phyloP scores from a whole-genome alignment of 1,140 invertebrate genomes.

The Caenorhabditis elegans region DNA sequence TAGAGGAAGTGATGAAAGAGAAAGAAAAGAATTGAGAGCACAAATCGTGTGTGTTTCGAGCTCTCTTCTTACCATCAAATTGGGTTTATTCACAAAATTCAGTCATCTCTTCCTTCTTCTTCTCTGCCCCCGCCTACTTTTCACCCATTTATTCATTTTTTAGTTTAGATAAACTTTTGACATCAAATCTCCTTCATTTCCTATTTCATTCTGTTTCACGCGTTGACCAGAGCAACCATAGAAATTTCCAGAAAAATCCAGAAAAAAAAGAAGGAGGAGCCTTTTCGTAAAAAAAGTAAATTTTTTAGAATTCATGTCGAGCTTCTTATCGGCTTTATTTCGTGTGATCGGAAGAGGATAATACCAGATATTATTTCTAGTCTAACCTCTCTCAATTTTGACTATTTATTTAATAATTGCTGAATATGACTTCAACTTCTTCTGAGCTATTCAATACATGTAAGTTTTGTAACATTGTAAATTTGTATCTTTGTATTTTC shows the following conservation, averaged over 20 bases:
- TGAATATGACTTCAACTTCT: background rate
- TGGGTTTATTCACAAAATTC: background rate
- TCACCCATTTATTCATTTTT: background rate
- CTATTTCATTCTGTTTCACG: background rate
- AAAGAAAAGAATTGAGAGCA: background rate
- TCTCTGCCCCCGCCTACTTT: background rate
- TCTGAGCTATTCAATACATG: background rate
- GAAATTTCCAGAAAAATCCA: too few relatives aligned
- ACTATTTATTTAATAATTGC: background rate
- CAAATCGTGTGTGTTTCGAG: background rate
- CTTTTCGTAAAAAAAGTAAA: background rate
- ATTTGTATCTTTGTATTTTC: background rate
- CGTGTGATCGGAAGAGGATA: background rate
- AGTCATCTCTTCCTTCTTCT: background rate
- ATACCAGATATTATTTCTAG: background rate
- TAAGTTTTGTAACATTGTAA: background rate
- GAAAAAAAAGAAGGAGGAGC: background rate
- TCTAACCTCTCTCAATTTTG: background rate
- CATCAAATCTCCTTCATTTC: background rate
- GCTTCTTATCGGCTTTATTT: conserved; percentile 16
- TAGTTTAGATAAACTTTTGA: background rate
- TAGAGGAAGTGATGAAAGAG: background rate
- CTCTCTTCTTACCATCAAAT: background rate
- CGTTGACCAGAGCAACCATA: background rate
- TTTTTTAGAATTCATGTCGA: background rate